phyloP scores from a whole-genome alignment of 2,888 invertebrate genomes.

The Metacarcinus magister region DNA sequence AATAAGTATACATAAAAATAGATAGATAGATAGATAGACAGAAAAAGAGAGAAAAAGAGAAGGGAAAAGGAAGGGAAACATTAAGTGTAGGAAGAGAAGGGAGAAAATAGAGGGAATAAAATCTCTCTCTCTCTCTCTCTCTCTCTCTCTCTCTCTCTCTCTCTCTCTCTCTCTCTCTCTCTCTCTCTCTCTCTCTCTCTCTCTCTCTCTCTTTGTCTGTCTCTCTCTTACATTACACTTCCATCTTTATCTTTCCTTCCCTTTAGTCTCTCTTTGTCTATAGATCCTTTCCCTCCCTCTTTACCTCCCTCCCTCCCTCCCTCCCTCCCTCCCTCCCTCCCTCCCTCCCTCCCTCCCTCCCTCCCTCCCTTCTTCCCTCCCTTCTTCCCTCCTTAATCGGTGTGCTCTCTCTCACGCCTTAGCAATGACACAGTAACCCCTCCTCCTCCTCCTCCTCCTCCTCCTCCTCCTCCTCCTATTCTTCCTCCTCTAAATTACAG shows the following conservation, averaged over 20 bases:
- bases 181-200: background rate
- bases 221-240: background rate
- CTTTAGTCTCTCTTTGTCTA: slow-evolving; percentile 18
- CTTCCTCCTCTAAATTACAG: background rate
- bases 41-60: too few species aligned
- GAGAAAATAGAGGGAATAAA: background rate
- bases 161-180: background rate
- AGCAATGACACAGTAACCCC: slow-evolving; percentile 45
- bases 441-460: background rate
- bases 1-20: too few species aligned
- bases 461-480: background rate
- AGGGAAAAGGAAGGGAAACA: background rate
- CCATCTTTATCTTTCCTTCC: background rate
- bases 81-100: slow-evolving; percentile 7
- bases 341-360: background rate
- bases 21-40: background rate
- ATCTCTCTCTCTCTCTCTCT: too few species aligned
- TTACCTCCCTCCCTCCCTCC: too few species aligned
- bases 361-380: background rate
- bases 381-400: background rate
- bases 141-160: background rate
- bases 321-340: background rate
- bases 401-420: slow-evolving; percentile 20
- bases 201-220: slow-evolving; percentile 12
- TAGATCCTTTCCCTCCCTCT: background rate